A percentile compares a stretch with the other conserved stretches of the same genome.
Evolutionary conservation across 2,113 vertebrate species (phyloP).

Genomic region (Urocolius indicus): DNA sequence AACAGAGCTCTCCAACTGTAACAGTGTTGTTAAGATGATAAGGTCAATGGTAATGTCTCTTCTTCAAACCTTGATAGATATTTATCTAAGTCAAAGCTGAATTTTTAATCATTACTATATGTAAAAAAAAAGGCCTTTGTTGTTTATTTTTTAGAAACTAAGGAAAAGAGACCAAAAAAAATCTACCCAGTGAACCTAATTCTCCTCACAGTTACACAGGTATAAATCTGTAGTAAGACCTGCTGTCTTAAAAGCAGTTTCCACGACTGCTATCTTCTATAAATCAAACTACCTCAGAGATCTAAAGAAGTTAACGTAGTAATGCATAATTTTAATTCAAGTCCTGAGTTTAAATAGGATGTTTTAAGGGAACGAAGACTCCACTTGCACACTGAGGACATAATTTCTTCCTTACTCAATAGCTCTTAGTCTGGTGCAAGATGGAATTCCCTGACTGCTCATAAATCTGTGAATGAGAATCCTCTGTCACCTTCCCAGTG

Average conservation of each 20-base stretch:
- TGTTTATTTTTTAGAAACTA: background rate
- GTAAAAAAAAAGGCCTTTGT: background rate
- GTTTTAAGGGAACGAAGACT: background rate
- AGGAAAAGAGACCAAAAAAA: background rate
- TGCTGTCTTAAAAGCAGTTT: conserved; percentile 6
- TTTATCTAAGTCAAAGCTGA: conserved; percentile 22
- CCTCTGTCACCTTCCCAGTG: background rate
- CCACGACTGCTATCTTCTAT: background rate
- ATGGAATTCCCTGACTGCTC: background rate
- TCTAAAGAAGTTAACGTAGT: background rate
- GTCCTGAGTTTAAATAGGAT: background rate
- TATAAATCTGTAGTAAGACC: background rate
- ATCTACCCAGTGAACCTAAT: background rate
- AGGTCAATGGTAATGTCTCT: conserved; percentile 14
- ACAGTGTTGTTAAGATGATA: conserved; percentile 24
- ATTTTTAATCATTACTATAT: background rate
- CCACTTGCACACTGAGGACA: background rate
- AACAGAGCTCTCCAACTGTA: background rate
- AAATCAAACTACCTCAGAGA: conserved; percentile 3
- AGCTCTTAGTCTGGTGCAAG: background rate
- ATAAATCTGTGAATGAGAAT: background rate
- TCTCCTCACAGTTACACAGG: background rate
- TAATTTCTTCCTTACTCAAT: background rate
- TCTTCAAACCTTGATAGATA: conserved; percentile 39
- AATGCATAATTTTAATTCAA: conserved; percentile 15